phyloP scores from a whole-genome alignment of 2,797 vertebrate species.

The Furcifer pardalis region DNA sequence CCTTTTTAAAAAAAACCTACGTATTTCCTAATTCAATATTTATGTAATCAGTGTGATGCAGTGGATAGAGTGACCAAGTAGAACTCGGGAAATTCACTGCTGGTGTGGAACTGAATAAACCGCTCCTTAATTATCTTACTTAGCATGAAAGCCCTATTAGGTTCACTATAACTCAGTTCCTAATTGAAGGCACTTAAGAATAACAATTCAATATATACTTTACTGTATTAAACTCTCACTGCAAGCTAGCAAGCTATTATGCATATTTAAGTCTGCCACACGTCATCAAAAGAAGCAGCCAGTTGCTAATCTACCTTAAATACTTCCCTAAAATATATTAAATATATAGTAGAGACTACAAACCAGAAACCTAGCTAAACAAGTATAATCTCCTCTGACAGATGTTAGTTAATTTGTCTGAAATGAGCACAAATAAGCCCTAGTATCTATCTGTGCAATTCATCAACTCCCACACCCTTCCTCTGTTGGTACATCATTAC shows the following conservation, averaged over 20 bases:
- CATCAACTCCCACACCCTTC: not conserved
- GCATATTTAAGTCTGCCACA: not conserved
- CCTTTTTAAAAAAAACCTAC: no score
- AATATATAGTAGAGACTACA: not conserved
- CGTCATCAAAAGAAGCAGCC: not conserved
- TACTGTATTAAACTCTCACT: not conserved
- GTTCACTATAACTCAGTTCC: no score
- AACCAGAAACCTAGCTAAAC: not conserved
- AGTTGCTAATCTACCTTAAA: constrained; percentile 4
- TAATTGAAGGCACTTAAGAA: no score
- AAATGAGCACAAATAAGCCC: constrained; percentile 1
- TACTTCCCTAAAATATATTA: not conserved
- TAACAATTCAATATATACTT: no score
- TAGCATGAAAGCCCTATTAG: no score
- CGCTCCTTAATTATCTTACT: no score
- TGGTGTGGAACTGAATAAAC: no score
- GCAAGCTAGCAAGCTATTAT: not conserved
- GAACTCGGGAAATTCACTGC: no score
- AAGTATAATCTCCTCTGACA: not conserved
- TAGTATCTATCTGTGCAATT: not conserved
- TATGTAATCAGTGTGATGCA: no score
- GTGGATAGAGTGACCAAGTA: no score
- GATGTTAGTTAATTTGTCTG: not conserved
- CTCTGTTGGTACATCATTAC: not conserved
- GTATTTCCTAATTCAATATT: no score